These are phyloP conservation scores for Nipponia nippon DNA, from an alignment of 2,113 vertebrate genomes.

Conservation along the genomic window DNA sequence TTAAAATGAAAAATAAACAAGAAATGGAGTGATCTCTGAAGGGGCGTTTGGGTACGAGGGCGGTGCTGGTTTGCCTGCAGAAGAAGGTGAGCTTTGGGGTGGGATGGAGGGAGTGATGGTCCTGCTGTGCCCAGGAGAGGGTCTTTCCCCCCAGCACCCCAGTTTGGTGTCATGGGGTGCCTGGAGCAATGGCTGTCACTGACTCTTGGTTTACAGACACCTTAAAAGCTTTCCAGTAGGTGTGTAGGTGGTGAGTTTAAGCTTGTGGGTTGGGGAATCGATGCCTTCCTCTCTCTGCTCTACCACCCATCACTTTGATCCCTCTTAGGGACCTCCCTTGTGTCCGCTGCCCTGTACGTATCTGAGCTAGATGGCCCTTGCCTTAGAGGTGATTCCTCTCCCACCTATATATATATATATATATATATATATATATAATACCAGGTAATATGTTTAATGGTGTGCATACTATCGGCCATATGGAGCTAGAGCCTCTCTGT, in stretches of 20 bases:
- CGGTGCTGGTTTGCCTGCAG: not conserved
- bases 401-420: accelerated
- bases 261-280: not conserved
- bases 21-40: not conserved
- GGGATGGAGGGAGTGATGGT: not conserved
- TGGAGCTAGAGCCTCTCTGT: no score
- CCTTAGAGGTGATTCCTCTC: not conserved
- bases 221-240: not conserved
- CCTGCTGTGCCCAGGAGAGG: not conserved
- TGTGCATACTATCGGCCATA: accelerated
- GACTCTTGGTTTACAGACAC: not conserved
- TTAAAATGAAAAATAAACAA: slow-evolving; percentile 15
- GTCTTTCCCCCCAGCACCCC: not conserved
- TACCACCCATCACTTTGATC: not conserved
- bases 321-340: not conserved
- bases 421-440: not conserved
- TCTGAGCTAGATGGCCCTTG: accelerated
- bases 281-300: not conserved
- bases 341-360: accelerated
- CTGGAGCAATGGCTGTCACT: not conserved
- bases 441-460: not conserved
- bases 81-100: accelerated
- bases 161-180: not conserved
- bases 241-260: not conserved
- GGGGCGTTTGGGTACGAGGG: not conserved